These are phyloP conservation scores for Aurelia sp. DNA, from an alignment of 30 jellyfish, hydroid and myxozoan genomes.

Conservation along the genomic window DNA sequence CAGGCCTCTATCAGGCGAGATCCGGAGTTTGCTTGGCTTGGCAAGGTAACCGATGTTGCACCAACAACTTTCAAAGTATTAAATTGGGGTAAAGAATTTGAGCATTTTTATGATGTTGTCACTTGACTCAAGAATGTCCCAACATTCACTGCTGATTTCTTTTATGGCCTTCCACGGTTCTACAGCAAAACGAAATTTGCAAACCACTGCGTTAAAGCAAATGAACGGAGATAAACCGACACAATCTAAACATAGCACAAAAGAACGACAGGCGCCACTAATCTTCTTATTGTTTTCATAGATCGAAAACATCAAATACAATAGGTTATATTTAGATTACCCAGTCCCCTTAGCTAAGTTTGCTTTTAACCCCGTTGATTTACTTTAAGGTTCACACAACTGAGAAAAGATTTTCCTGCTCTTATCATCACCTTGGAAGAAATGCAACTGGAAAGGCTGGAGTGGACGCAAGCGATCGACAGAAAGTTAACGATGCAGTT, in stretches of 20 bases:
- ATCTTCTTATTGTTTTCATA: no score
- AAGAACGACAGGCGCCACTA: no score
- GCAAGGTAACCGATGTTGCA: neutral
- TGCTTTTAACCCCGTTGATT: no score
- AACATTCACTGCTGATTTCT: neutral
- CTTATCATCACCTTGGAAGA: conserved; percentile 13
- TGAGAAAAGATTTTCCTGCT: conserved; percentile 13
- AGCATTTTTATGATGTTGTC: neutral
- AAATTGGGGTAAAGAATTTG: conserved; percentile 9
- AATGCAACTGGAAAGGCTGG: conserved; percentile 1
- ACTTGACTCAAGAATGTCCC: neutral
- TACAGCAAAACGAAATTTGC: conserved; percentile 1
- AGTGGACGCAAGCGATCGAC: conserved; percentile 16
- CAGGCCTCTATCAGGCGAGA: neutral
- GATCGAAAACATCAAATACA: no score
- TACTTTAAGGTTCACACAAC: neutral
- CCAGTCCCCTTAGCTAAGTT: no score
- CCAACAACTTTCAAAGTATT: neutral
- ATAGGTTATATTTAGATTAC: no score
- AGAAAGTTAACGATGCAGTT: conserved; percentile 7
- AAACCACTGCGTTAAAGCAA: neutral
- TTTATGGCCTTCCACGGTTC: neutral
- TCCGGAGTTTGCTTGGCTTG: neutral
- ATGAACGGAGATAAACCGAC: no score
- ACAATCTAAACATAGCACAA: no score